A percentile compares a stretch with the other conserved stretches of the same genome.
These are phyloP conservation scores for Nomada ruficornis DNA, from an alignment of 2,888 invertebrate species.

Conservation along the genomic window DNA sequence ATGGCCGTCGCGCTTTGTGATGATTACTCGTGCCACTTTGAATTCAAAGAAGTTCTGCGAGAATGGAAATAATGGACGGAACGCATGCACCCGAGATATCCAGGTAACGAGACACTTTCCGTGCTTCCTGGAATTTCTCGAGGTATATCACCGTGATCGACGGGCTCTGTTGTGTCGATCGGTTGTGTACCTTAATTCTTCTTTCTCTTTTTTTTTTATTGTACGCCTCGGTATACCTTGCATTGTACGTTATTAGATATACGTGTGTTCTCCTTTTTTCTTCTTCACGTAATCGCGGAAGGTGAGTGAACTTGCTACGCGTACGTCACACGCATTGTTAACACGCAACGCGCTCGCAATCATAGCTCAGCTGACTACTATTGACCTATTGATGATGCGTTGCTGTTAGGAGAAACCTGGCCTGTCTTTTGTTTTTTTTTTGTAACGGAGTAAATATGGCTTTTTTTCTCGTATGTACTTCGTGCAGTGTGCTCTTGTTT, in stretches of 20 bases:
- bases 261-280: background rate
- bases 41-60: conserved; percentile 64
- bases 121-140: conserved; percentile 4
- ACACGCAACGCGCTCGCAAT: conserved; percentile 51
- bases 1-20: conserved; percentile 82
- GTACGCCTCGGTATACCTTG: conserved; percentile 5
- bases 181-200: background rate
- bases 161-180: conserved; percentile 6
- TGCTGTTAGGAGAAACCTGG: conserved; percentile 39
- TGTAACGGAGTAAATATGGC: conserved; percentile 2
- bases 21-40: conserved; percentile 76
- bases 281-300: conserved; percentile 28
- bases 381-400: conserved; percentile 61
- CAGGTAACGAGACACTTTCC: conserved; percentile 71
- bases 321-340: conserved; percentile 59
- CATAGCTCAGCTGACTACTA: conserved; percentile 64
- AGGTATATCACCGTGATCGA: background rate
- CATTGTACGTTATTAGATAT: conserved; percentile 35
- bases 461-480: background rate
- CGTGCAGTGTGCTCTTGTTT: background rate
- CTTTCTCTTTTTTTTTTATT: conserved; percentile 1
- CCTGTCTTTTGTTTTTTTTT: conserved; percentile 14
- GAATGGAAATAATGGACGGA: conserved; percentile 69
- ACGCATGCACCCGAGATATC: conserved; percentile 75
- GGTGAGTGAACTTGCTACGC: conserved; percentile 60